Conservation (phyloP, 2,888 invertebrate genomes). For the Sthenelais limicola region DNA sequence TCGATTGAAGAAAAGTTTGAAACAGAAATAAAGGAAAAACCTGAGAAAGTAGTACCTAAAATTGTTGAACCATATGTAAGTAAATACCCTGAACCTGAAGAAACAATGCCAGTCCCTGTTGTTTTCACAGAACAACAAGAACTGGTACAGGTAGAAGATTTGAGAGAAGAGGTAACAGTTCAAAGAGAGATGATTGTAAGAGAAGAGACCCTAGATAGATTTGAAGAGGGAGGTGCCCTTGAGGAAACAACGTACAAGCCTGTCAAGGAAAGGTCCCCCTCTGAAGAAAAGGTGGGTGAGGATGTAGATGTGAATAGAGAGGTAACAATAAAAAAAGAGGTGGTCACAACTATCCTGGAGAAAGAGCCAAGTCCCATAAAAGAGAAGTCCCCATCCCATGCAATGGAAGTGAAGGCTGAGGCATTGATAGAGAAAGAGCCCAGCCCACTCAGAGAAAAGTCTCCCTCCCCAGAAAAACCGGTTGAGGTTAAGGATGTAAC, state of each 20-base stretch:
- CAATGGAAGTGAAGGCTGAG: background rate
- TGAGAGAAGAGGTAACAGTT: background rate
- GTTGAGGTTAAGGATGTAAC: background rate
- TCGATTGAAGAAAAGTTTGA: conserved; percentile 37
- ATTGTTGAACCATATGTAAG: background rate
- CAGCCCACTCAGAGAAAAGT: conserved; percentile 10
- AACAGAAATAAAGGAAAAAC: conserved; percentile 34
- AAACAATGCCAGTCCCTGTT: background rate
- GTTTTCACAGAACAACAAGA: too few relatives aligned
- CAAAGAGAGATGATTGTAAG: background rate
- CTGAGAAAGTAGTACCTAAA: background rate
- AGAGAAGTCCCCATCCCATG: conserved; percentile 13
- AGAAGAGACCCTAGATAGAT: background rate
- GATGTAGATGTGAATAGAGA: conserved; percentile 60
- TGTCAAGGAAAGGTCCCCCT: background rate
- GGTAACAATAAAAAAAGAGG: conserved; percentile 69
- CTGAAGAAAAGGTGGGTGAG: conserved; percentile 66
- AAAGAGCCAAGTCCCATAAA: background rate
- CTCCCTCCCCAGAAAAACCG: background rate
- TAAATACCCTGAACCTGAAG: background rate
- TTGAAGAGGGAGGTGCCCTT: conserved; percentile 72
- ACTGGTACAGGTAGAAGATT: background rate
- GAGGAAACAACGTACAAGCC: conserved; percentile 73
- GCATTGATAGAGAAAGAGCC: conserved; percentile 12
- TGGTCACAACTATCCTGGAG: conserved; percentile 75